phyloP scores from a whole-genome alignment of 2,797 vertebrate species.

The Parotocinclus haroldoi region DNA sequence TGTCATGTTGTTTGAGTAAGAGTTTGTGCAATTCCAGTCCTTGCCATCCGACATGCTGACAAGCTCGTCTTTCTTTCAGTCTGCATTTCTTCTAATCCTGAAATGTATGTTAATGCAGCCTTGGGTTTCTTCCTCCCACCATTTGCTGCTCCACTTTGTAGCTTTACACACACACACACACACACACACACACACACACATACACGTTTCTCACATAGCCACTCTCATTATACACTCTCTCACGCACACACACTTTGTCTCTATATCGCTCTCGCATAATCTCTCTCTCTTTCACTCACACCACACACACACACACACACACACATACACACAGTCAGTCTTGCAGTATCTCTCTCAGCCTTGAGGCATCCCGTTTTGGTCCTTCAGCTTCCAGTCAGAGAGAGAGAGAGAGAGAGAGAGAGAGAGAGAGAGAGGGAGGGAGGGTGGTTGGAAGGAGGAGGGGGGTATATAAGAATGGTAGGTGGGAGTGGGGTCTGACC shows the following conservation, averaged over 20 bases:
- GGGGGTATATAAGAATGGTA: conserved; percentile 71
- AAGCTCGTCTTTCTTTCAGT: conserved; percentile 39
- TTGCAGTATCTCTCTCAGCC: conserved; percentile 55
- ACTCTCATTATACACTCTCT: conserved; percentile 33
- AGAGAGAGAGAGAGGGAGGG: conserved; percentile 5
- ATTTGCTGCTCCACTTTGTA: conserved; percentile 68
- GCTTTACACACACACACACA: conserved; percentile 51
- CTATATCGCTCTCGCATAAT: conserved; percentile 26
- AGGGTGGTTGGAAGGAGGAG: conserved; percentile 27
- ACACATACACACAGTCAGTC: not conserved
- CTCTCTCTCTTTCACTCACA: conserved; percentile 30
- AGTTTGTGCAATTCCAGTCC: conserved; percentile 41
- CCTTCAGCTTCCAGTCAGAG: conserved; percentile 66
- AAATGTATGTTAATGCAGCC: conserved; percentile 53
- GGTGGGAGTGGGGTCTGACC: conserved; percentile 78
- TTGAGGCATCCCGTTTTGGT: conserved; percentile 78
- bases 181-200: conserved; percentile 18
- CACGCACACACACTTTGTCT: conserved; percentile 37
- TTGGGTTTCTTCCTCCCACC: conserved; percentile 52
- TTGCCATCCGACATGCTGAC: conserved; percentile 24
- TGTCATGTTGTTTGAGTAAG: too few species aligned
- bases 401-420: conserved; percentile 40
- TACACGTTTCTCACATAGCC: conserved; percentile 3
- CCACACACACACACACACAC: conserved; percentile 28
- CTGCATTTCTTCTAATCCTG: conserved; percentile 41